phyloP scores from a whole-genome alignment of 2,888 invertebrate genomes.

The Temnothorax unifasciatus region DNA sequence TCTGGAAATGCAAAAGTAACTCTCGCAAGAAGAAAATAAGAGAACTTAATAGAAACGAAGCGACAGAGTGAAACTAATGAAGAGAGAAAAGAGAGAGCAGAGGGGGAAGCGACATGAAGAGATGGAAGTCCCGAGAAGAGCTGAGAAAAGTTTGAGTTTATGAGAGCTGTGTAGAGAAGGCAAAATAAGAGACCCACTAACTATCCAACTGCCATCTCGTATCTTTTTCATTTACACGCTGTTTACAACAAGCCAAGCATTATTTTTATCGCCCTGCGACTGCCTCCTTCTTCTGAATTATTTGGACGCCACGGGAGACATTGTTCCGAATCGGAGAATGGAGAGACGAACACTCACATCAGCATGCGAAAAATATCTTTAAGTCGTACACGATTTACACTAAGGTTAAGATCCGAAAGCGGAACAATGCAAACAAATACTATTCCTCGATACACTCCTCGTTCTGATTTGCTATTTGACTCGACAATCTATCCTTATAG shows the following conservation, averaged over 20 bases:
- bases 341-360: conserved; percentile 21
- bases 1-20: conserved; percentile 36
- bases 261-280: conserved; percentile 75
- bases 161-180: conserved; percentile 71
- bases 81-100: neutral
- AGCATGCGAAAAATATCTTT: conserved; percentile 18
- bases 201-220: conserved; percentile 80
- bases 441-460: neutral
- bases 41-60: conserved; percentile 31
- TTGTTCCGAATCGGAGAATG: conserved; percentile 27
- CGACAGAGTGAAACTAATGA: conserved; percentile 33
- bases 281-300: conserved; percentile 59
- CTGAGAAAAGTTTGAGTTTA: conserved; percentile 79
- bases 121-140: neutral
- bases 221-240: conserved; percentile 82
- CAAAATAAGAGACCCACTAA: conserved; percentile 79
- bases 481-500: neutral
- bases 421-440: neutral
- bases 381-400: conserved; percentile 32
- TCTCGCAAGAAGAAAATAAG: conserved; percentile 1
- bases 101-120: conserved; percentile 34
- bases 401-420: neutral
- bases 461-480: conserved; percentile 1
- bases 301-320: conserved; percentile 36
- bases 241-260: conserved; percentile 78